Percentiles rank a stretch among this genome's conserved stretches.
Evolutionary conservation across 2,888 invertebrate genomes (phyloP).

Genomic region (Ligdia adustata): DNA sequence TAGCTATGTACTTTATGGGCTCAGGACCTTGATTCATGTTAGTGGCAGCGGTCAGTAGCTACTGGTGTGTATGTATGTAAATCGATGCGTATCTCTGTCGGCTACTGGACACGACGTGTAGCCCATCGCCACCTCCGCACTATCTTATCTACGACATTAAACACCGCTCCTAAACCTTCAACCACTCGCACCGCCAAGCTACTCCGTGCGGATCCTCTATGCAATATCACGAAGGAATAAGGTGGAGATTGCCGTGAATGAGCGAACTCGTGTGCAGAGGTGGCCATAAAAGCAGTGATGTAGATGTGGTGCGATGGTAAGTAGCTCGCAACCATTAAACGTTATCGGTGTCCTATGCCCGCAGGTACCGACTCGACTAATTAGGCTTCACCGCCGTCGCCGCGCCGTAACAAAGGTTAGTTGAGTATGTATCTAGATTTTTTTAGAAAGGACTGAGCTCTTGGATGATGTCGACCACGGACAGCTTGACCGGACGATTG

Average conservation of each 20-base stretch:
- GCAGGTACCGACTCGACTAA: slow-evolving; percentile 59
- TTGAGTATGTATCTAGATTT: too few species aligned
- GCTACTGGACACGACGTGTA: slow-evolving; percentile 31
- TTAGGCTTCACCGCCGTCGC: slow-evolving; percentile 41
- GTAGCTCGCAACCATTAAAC: slow-evolving; percentile 50
- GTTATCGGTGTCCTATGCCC: slow-evolving; percentile 55
- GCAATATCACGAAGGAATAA: background rate
- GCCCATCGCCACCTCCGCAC: slow-evolving; percentile 38
- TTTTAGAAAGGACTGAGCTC: too few species aligned
- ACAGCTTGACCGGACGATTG: too few species aligned
- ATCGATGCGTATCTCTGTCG: too few species aligned
- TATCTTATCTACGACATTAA: slow-evolving; percentile 66
- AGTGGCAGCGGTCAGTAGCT: too few species aligned
- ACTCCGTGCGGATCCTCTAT: background rate
- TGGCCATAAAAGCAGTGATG: background rate
- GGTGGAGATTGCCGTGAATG: slow-evolving; percentile 8
- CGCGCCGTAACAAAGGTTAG: too few species aligned
- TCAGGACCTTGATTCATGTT: too few species aligned
- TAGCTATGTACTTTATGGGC: too few species aligned
- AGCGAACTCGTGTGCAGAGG: background rate
- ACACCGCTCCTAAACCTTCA: slow-evolving; percentile 48
- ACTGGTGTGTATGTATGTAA: too few species aligned
- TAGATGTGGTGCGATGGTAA: background rate
- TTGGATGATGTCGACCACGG: too few species aligned
- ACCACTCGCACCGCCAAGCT: slow-evolving; percentile 3